Evolutionary conservation across 2,888 invertebrate genomes (phyloP).

Genomic region (Calliopum simillimum): DNA sequence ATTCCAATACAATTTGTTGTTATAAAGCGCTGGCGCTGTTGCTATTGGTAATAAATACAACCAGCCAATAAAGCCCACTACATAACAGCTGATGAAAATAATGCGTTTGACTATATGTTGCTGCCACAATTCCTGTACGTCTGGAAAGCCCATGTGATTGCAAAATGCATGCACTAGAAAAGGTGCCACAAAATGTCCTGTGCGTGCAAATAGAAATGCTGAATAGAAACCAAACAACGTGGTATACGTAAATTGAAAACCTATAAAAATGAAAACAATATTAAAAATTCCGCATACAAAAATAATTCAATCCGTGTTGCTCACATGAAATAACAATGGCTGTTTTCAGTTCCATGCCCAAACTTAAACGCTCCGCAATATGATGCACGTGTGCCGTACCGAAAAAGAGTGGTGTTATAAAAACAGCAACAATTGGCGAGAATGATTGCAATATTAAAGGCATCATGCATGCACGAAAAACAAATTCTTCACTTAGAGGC

Average conservation of each 20-base stretch:
- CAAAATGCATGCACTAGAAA: constrained; percentile 93
- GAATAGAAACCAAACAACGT: constrained; percentile 95
- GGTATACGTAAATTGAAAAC: constrained; percentile 91
- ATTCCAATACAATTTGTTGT: constrained; percentile 73
- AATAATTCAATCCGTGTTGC: constrained; percentile 52
- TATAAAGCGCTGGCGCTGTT: constrained; percentile 77
- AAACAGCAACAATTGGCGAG: constrained; percentile 78
- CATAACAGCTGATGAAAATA: constrained; percentile 75
- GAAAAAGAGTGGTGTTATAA: constrained; percentile 90
- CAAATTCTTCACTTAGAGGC: constrained; percentile 95
- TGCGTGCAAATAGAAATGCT: constrained; percentile 89
- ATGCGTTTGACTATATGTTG: constrained; percentile 71
- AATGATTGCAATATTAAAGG: constrained; percentile 88
- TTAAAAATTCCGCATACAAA: neutral
- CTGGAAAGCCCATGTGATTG: constrained; percentile 97
- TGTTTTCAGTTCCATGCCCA: constrained; percentile 76
- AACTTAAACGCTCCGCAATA: constrained; percentile 81
- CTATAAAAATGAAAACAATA: constrained; percentile 63
- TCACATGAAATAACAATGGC: constrained; percentile 81
- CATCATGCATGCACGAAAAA: constrained; percentile 95
- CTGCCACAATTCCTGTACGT: constrained; percentile 78
- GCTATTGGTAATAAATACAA: constrained; percentile 79
- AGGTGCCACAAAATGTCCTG: constrained; percentile 90
- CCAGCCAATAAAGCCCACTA: constrained; percentile 84
- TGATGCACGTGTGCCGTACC: constrained; percentile 96